Evolutionary conservation across 1,140 invertebrate genomes (phyloP), one percentile per base, ranked within the genome.

Genomic region (Pollicipes pollicipes): DNA sequence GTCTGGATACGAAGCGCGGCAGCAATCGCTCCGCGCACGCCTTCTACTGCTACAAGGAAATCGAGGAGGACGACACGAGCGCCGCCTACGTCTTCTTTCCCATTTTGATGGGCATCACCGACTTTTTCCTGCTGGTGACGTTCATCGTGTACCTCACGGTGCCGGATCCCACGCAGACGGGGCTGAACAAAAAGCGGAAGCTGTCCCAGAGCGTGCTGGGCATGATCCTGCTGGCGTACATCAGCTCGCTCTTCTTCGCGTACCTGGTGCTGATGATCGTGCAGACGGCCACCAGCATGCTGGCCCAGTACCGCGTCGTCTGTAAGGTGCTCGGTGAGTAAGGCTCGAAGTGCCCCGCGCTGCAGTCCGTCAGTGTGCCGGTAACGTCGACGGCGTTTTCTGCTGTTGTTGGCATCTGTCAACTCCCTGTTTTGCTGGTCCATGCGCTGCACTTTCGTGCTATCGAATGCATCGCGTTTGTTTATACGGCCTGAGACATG

Each of bases 51-150:
- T 29, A 10, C 28, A 21, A 8, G 10, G 64, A 66, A 10, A 66
- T 1, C 24, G 28, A 28, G 28, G 24, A 8, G 27, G 27, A 28
- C 64, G 45, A 58, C 45, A 58, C 64, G 10, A 66, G 17, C n/a
- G 73, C 73, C 8, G 73, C 69, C 37, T 73, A 73, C 30, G 70
- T 74, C 35, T 28, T 66, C 64, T 75, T 74, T 69, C 72, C 75
- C 24, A 73, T 73, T 16, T 73, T 75, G 29, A 70, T 75, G 6
- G 71, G 70, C 28, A 73, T 75, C 63, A 73, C 73, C 13, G 75
- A 74, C 35, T 30, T 75, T 64, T 75, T 75, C 68, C 73, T 75
- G 68, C 70, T 75, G 10, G 70, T 75, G 27, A 74, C 75, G 27
- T 74, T 75, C 67, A 68, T 75, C 37, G 71, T 73, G 21, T 73